These are phyloP conservation scores for Petromus typicus DNA, from an alignment of 2,113 vertebrate species.

Conservation along the genomic window DNA sequence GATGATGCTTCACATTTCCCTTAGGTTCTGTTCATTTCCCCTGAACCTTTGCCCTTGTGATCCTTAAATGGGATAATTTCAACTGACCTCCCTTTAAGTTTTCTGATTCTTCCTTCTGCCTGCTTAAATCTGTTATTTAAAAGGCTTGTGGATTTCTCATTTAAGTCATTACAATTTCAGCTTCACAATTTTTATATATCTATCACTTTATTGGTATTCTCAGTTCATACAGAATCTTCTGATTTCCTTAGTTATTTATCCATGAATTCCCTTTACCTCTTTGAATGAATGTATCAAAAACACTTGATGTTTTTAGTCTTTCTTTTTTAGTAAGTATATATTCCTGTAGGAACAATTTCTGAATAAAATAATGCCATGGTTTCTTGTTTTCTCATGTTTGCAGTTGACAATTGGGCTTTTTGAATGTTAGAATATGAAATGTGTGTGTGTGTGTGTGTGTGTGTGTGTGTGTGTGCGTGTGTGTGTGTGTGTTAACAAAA, in stretches of 20 bases:
- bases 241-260: not conserved
- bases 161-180: slow-evolving; percentile 7
- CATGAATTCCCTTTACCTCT: not conserved
- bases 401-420: not conserved
- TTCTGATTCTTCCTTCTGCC: not conserved
- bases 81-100: not conserved
- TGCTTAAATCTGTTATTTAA: not conserved
- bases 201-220: not conserved
- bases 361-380: not conserved
- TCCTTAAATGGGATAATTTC: not conserved
- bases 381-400: slow-evolving; percentile 4
- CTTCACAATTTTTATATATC: not conserved
- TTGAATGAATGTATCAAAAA: not conserved
- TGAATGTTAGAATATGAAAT: not conserved
- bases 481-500: too few relatives aligned
- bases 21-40: not conserved
- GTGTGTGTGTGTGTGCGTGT: too few relatives aligned
- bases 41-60: not conserved
- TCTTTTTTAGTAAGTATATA: not conserved
- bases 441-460: too few relatives aligned
- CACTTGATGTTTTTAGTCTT: not conserved
- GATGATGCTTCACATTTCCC: not conserved
- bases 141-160: not conserved
- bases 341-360: not conserved
- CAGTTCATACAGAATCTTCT: not conserved